Conservation (phyloP, 2,797 vertebrate genomes). For the Spinus pinus region DNA sequence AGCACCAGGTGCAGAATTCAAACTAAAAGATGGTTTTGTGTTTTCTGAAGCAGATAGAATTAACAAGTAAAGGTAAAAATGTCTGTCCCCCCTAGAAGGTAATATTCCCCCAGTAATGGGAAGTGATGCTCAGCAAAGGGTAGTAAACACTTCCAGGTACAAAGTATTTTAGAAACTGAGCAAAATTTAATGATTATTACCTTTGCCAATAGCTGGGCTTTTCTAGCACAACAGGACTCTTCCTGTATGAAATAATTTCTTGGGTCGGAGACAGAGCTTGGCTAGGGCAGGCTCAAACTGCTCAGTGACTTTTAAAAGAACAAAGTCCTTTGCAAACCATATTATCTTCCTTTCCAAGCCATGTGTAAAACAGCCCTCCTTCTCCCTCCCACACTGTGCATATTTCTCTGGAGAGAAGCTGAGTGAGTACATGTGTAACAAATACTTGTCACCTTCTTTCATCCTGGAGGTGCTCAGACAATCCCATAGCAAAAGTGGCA, state of each 20-base stretch:
- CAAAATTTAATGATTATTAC: neutral
- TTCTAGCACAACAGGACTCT: neutral
- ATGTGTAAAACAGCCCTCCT: neutral
- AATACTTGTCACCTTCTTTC: neutral
- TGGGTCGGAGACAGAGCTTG: neutral
- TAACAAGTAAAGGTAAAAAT: neutral
- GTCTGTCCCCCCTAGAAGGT: neutral
- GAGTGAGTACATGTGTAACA: neutral
- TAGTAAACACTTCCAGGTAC: neutral
- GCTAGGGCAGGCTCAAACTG: neutral
- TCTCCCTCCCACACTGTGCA: neutral
- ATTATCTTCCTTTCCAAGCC: neutral
- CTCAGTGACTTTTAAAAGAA: neutral
- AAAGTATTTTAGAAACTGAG: neutral
- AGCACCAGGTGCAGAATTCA: neutral
- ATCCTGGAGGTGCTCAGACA: neutral
- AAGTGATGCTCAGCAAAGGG: neutral
- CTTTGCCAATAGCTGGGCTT: neutral
- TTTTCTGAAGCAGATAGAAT: neutral
- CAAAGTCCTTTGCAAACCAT: neutral
- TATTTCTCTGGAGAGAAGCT: neutral
- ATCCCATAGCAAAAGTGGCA: neutral
- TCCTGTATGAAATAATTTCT: neutral
- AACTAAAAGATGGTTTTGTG: neutral
- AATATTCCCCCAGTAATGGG: neutral